Evolutionary conservation across 2,888 invertebrate species (phyloP).

Genomic region (Eupelmus urozonus): DNA sequence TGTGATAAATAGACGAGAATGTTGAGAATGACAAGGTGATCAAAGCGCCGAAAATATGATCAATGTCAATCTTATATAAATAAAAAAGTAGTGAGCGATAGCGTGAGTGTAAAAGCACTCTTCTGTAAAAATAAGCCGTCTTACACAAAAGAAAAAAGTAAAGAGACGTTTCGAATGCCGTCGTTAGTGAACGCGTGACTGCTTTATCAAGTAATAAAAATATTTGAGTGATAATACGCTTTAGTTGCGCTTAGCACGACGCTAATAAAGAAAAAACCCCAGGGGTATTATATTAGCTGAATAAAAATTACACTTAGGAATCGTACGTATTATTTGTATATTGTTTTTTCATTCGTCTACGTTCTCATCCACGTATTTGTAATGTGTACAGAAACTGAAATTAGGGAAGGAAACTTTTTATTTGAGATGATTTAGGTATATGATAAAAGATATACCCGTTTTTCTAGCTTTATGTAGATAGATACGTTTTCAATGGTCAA

Average conservation of each 20-base stretch:
- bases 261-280: constrained; percentile 49
- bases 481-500: constrained; percentile 73
- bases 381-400: constrained; percentile 48
- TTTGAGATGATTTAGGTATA: constrained; percentile 52
- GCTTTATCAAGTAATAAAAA: constrained; percentile 53
- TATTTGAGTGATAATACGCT: constrained; percentile 57
- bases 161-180: constrained; percentile 19
- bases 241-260: constrained; percentile 65
- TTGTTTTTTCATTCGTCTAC: constrained; percentile 31
- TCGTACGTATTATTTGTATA: constrained; percentile 51
- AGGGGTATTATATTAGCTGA: constrained; percentile 22
- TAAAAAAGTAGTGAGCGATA: constrained; percentile 56
- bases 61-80: constrained; percentile 57
- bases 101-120: constrained; percentile 22
- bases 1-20: constrained; percentile 60
- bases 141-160: constrained; percentile 26
- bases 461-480: constrained; percentile 72
- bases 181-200: constrained; percentile 56
- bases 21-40: constrained; percentile 57
- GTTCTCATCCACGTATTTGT: constrained; percentile 45
- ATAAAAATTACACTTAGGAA: constrained; percentile 34
- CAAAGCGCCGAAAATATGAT: constrained; percentile 60
- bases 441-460: constrained; percentile 45
- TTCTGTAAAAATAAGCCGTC: constrained; percentile 48
- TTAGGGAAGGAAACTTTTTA: constrained; percentile 41